Evolutionary conservation across 2,888 invertebrate genomes (phyloP).

Genomic region (Eledone cirrhosa): DNA sequence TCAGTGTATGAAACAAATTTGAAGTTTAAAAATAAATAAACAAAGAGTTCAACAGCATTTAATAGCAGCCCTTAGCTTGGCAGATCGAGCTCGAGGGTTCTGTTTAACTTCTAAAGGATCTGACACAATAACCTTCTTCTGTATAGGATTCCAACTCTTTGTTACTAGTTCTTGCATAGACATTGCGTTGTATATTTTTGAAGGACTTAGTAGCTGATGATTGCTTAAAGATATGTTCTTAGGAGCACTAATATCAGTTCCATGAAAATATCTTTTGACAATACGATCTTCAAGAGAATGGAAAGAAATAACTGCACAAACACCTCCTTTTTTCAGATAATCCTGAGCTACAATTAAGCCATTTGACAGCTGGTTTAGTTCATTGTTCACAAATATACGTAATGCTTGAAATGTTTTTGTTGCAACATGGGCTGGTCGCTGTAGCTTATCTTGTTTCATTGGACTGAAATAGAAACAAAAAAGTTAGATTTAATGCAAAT

Average conservation of each 20-base stretch:
- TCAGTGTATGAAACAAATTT: too few relatives aligned
- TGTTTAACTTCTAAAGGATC: slow-evolving; percentile 76
- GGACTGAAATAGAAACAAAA: slow-evolving; percentile 53
- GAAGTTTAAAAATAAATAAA: too few relatives aligned
- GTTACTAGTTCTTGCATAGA: slow-evolving; percentile 74
- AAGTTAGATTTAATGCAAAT: too few relatives aligned
- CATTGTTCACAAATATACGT: slow-evolving; percentile 94
- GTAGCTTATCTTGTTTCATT: slow-evolving; percentile 76
- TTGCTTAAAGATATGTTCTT: slow-evolving; percentile 7
- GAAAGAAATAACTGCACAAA: slow-evolving; percentile 84
- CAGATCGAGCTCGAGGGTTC: slow-evolving; percentile 89
- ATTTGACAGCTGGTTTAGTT: slow-evolving; percentile 92
- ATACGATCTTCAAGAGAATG: slow-evolving; percentile 94
- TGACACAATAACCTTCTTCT: slow-evolving; percentile 83
- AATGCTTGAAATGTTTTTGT: slow-evolving; percentile 94
- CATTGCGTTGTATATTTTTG: slow-evolving; percentile 72
- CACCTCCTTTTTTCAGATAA: slow-evolving; percentile 81
- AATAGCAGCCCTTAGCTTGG: slow-evolving; percentile 84
- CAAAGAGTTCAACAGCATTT: slow-evolving; percentile 68
- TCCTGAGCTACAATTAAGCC: slow-evolving; percentile 80
- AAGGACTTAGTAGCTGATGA: slow-evolving; percentile 73
- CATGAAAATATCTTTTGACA: slow-evolving; percentile 83
- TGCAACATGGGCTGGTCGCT: slow-evolving; percentile 81
- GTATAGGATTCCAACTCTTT: slow-evolving; percentile 79
- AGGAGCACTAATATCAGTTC: slow-evolving; percentile 55